Base-by-base conservation (phyloP, 2,888 invertebrate genomes). In the Leucophora obtusa region DNA sequence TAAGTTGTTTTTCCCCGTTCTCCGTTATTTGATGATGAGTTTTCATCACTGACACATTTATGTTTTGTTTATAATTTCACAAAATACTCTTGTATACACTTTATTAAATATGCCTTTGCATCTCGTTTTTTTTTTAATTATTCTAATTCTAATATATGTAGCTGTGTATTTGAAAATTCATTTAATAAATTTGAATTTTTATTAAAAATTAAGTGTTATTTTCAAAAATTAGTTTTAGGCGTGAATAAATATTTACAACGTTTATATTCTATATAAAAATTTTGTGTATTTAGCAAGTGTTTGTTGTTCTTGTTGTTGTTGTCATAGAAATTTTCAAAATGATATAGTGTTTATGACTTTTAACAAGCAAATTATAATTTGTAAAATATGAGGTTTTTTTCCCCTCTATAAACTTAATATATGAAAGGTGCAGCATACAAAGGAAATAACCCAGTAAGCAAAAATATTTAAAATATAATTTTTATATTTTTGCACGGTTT, bases 41-140 rank as follows among this genome's bases (percentile, higher is more conserved):
- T 86, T 86, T 84, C 81, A 76, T 80, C 87, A 87, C 86, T 88
- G 88, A 88, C 87, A 89, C 87, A 84, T 88, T 87, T 86, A 87
- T 89, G 87, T 80, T 88, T 88, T 88, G 88, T 88, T 88, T 88
- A 86, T 85, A 86, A 85, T 84, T 82, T 65, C 63, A n/a, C 35
- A 33, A 15, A 53, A 80, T 62, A 78, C 71, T 18, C 15, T 63
- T 51, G 33, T 51, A 15, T 21, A 8, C 54, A 74, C 71, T 11
- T 77, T 77, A 79, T 78, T 59, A 71, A 59, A 58, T n/a, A n/a
- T 60, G 43, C 11, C 14, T 38, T 15, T 38, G 14, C 11, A 14
- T 14, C 28, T 33, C 65, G 28, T 9, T 53, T 51, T 65, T n/a
- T 28, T 63, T 17, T 53, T 21, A 4, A 11, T 53, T 53, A 15